These are phyloP conservation scores for Darevskia nairensis DNA, from an alignment of 2,797 vertebrate species.

Conservation along the genomic window DNA sequence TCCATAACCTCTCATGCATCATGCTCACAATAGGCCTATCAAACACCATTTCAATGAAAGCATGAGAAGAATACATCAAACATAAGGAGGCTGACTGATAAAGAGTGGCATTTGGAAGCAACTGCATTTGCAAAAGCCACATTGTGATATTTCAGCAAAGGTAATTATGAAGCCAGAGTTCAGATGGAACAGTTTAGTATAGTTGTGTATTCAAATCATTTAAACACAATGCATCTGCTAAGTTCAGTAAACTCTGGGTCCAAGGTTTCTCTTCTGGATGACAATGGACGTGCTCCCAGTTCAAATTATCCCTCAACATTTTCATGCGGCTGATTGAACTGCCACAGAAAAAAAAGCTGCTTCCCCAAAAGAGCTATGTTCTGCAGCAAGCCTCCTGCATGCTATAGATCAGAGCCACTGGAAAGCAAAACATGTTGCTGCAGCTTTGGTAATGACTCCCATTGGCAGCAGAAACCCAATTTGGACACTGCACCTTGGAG, in stretches of 20 bases:
- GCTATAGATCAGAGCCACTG: constrained; percentile 4
- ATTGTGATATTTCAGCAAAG: too few relatives aligned
- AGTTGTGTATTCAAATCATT: background rate
- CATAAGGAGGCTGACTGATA: background rate
- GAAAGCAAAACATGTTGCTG: background rate
- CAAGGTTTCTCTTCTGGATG: background rate
- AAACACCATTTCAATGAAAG: constrained; percentile 8
- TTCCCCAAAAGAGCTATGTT: constrained; percentile 3
- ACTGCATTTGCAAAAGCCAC: background rate
- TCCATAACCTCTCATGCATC: constrained; percentile 19
- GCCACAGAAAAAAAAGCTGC: background rate
- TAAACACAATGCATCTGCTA: background rate
- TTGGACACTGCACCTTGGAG: background rate
- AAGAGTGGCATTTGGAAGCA: constrained; percentile 1
- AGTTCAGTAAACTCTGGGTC: background rate
- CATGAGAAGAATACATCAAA: constrained; percentile 5
- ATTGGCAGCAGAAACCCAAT: background rate
- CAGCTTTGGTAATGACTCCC: background rate
- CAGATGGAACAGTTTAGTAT: background rate
- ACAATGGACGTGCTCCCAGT: background rate
- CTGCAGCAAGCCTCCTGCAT: background rate
- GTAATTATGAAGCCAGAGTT: background rate
- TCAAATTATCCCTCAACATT: background rate
- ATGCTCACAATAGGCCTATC: constrained; percentile 17
- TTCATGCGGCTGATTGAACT: background rate